Evolutionary conservation across 2,797 vertebrate genomes (phyloP).

Genomic region (Danio kyathit): DNA sequence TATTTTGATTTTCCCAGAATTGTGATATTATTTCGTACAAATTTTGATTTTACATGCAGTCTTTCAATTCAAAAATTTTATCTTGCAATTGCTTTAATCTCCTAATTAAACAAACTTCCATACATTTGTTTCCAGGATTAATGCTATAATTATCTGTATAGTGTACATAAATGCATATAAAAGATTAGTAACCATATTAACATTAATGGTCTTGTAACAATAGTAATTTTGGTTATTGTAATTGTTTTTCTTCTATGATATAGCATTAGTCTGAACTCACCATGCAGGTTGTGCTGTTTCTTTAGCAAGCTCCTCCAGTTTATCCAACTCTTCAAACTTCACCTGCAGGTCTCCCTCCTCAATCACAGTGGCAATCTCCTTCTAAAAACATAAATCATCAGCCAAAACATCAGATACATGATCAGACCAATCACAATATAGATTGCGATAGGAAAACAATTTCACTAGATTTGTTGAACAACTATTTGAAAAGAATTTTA

Average conservation of each 20-base stretch:
- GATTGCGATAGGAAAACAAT: too few relatives aligned
- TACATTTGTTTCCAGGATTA: too few relatives aligned
- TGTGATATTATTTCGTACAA: too few relatives aligned
- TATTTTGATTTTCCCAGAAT: too few relatives aligned
- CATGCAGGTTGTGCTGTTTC: conserved; percentile 78
- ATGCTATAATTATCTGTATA: not conserved
- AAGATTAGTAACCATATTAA: not conserved
- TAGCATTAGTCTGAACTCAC: conserved; percentile 68
- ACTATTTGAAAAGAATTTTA: too few relatives aligned
- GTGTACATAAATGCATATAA: too few relatives aligned
- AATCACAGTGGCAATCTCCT: conserved; percentile 86
- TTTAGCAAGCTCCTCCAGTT: conserved; percentile 80
- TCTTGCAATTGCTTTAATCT: too few relatives aligned
- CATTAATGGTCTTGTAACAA: not conserved
- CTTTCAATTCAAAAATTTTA: too few relatives aligned
- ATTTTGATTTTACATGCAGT: too few relatives aligned
- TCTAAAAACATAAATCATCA: conserved; percentile 73
- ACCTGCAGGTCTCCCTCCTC: conserved; percentile 86
- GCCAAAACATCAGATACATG: not conserved
- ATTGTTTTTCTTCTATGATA: not conserved
- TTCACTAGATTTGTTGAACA: too few relatives aligned
- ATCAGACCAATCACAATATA: not conserved
- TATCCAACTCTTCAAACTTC: conserved; percentile 86
- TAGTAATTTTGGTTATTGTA: not conserved
- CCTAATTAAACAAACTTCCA: not conserved